Base-by-base conservation (phyloP, 2,113 vertebrate genomes). In the Amblyopsis rosae region DNA sequence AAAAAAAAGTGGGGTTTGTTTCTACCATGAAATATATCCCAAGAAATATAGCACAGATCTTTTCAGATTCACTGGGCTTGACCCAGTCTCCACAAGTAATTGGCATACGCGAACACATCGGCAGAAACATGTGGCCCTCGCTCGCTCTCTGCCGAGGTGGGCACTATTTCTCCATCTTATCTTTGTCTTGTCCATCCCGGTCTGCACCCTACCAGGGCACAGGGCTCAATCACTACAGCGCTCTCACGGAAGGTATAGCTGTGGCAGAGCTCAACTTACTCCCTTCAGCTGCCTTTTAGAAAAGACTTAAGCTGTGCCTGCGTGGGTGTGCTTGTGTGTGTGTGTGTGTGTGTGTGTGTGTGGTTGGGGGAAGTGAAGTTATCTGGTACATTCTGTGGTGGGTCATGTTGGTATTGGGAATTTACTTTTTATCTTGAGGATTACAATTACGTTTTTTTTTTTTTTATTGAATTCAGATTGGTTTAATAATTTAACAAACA, bases 261-360 rank as follows among this genome's bases (percentile, higher is more conserved):
- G 35, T 41, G 35, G 82, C 82, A 79, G 71, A 80, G 77, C 73
- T 80, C 80, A 86, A 85, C 75, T 83, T 75, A 77, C 77, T 78
- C 46, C 65, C 61, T 61, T 62, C 67, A 76, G 35, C 55, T 58
- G 70, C 65, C 53, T 70, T 66, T 47, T 26, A 26, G 47, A 76
- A 75, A 56, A 61, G 56, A 56, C 59, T 73, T 3, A 56, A 79
- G 62, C 17, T 50, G 69, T 57, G 50, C 12, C 17, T 51, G 26
- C 49, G 63, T 71, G 54, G 63, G 73, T 10, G 46, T 50, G n/a
- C 16, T 15, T 17, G 16, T 19, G 12, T 76, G 60, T 59, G 64
- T 74, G 45, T 63, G 32, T 73, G 62, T 73, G 74, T 61, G 59
- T 63, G 53, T 32, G 59, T 26, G 16, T 19, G 48, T 33, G 48